These are phyloP conservation scores for Camponotus fellah DNA, from an alignment of 2,888 invertebrate species.

Conservation along the genomic window DNA sequence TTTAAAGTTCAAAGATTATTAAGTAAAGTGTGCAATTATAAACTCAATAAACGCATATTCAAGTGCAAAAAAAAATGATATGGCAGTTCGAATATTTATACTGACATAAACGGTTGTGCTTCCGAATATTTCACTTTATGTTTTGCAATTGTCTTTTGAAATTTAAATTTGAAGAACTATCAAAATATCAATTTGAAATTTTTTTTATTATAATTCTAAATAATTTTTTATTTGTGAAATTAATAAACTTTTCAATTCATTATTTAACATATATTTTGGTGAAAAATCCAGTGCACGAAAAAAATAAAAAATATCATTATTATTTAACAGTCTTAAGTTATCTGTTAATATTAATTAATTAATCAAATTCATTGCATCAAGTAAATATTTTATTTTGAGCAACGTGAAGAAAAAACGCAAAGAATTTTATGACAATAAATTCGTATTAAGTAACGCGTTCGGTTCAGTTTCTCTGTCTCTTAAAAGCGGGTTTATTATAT, in stretches of 20 bases:
- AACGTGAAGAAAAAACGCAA: background rate
- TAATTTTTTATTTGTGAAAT: too few species aligned
- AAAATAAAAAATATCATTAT: background rate
- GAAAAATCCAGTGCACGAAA: background rate
- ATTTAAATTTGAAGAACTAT: background rate
- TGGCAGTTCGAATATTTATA: background rate
- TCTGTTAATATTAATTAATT: background rate
- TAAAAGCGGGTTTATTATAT: slow-evolving; percentile 72
- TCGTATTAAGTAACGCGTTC: slow-evolving; percentile 76
- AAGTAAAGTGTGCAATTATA: slow-evolving; percentile 5
- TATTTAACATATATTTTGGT: background rate
- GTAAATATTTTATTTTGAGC: background rate
- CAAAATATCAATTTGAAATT: too few species aligned
- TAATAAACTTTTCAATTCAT: background rate
- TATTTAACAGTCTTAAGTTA: background rate
- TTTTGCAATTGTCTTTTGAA: background rate
- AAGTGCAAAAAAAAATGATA: background rate
- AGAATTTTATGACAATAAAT: slow-evolving; percentile 71
- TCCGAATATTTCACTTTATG: background rate
- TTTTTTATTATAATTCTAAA: too few species aligned
- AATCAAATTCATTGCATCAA: background rate
- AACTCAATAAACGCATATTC: background rate
- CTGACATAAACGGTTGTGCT: background rate
- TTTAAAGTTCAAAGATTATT: background rate
- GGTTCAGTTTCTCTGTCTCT: slow-evolving; percentile 57